Evolutionary conservation across 1,140 invertebrate species (phyloP), one percentile per base, ranked within the genome.

Genomic region (Cydia pomonella): DNA sequence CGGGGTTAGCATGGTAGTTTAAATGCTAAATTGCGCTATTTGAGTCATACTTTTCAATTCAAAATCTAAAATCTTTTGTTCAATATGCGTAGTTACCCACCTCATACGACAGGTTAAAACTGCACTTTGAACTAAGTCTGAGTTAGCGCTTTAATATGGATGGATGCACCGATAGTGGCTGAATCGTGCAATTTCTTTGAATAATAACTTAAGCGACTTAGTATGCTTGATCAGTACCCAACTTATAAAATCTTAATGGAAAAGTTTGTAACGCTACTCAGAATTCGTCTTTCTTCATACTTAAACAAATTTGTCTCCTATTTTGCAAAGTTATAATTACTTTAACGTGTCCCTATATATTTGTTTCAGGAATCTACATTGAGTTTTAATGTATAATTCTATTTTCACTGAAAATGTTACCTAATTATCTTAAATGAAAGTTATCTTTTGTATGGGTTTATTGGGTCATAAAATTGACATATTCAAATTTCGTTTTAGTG

Each of bases 171-270:
- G 21, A 21, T n/a, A n/a, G 18, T 7, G 21, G 21, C 16, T 38
- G 10, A 18, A 69, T 21, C 1, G 64, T n/a, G 29, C 29, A 33
- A 16, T 69, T 18, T 33, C 64, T 69, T 38, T 69, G 64, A 69
- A 66, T 66, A 66, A 66, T 66, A 66, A 38, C 23, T 66, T 66
- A 29, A 66, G 63, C 27, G 16, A 29, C 12, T 66, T 33, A 66
- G 25, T 33, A 66, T 66, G 63, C 63, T 29, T 18, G 63, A 66
- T 66, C 63, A n/a, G 63, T 66, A 29, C 21, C 12, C 29, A 29
- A 33, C 63, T 66, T 66, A 66, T 66, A 66, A 66, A 29, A 25
- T 33, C 63, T 66, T 66, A 66, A 66, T 69, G 29, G 29, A 16
- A 69, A 69, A 69, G 64, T 69, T 38, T 69, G n/a, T 38, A 18